Conservation (phyloP, 1,140 invertebrate genomes). For the Orius insidiosus region DNA sequence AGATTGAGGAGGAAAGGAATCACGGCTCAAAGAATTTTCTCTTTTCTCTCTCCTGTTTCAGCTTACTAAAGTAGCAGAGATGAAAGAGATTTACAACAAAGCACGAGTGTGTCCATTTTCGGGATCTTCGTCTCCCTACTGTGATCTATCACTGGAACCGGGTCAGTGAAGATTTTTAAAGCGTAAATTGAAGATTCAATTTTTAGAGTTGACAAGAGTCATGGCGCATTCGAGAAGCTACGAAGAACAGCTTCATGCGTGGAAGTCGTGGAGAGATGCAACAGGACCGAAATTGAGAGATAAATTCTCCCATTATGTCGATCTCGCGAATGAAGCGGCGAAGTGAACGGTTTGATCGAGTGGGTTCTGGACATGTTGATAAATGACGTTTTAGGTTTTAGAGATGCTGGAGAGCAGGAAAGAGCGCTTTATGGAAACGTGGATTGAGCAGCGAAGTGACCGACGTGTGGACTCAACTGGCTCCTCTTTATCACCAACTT, state of each 20-base stretch:
- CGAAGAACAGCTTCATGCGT: conserved; percentile 52
- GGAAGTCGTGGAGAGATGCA: conserved; percentile 62
- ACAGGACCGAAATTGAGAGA: conserved; percentile 55
- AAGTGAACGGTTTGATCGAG: conserved; percentile 39
- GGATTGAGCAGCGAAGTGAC: conserved; percentile 46
- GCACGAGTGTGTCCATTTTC: conserved; percentile 50
- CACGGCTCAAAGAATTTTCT: not conserved
- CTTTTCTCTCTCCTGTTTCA: conserved; percentile 27
- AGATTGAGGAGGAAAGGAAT: no score
- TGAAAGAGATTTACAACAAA: conserved; percentile 63
- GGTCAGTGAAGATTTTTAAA: conserved; percentile 25
- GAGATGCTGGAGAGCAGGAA: conserved; percentile 62
- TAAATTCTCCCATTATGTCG: conserved; percentile 57
- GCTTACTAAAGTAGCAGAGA: conserved; percentile 52
- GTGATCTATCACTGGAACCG: conserved; percentile 48
- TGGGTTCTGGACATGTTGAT: not conserved
- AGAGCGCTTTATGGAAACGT: conserved; percentile 46
- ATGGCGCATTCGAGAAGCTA: conserved; percentile 53
- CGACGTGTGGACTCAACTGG: conserved; percentile 50
- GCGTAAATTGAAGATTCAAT: no score
- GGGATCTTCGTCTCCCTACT: conserved; percentile 30
- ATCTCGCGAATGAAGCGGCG: conserved; percentile 63
- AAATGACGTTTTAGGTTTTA: conserved; percentile 35
- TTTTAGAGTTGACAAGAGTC: conserved; percentile 40
- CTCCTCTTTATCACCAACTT: conserved; percentile 66